phyloP scores from a whole-genome alignment of 2,888 invertebrate species.

The Caradrina clavipalpis region DNA sequence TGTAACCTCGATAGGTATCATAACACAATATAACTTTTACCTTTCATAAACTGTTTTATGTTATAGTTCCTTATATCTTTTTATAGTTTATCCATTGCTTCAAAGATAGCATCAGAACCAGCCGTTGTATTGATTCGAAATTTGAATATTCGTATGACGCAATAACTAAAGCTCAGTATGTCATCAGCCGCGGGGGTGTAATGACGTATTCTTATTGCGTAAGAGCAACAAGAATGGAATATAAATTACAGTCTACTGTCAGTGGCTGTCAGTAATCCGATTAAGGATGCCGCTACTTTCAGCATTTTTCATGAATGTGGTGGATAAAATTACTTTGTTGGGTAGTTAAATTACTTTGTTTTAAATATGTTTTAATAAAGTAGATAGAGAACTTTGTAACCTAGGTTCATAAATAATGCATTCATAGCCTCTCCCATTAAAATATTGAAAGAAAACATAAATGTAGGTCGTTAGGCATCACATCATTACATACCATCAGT shows the following conservation, averaged over 20 bases:
- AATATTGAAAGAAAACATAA: neutral
- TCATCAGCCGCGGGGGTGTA: conserved; percentile 12
- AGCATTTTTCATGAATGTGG: neutral
- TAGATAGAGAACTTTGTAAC: neutral
- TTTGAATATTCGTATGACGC: conserved; percentile 51
- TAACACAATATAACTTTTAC: neutral
- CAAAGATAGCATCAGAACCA: conserved; percentile 22
- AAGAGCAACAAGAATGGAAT: conserved; percentile 48
- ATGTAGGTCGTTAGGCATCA: too few species aligned
- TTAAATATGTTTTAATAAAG: neutral
- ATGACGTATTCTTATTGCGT: conserved; percentile 51
- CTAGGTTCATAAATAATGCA: neutral
- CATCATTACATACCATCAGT: neutral
- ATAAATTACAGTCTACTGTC: conserved; percentile 45
- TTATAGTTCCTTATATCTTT: conserved; percentile 21
- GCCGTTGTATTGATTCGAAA: conserved; percentile 28
- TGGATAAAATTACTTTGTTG: neutral
- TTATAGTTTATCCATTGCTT: conserved; percentile 19
- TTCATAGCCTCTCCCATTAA: too few species aligned
- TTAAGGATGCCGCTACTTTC: conserved; percentile 32
- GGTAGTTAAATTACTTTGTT: neutral
- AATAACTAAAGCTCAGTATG: conserved; percentile 36
- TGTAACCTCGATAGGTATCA: neutral
- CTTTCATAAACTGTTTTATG: conserved; percentile 5
- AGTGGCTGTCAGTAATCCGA: conserved; percentile 43